Evolutionary conservation across 2,888 invertebrate genomes (phyloP), one percentile per base, ranked within the genome.

Genomic region (Xestoiulus laeticollis): DNA sequence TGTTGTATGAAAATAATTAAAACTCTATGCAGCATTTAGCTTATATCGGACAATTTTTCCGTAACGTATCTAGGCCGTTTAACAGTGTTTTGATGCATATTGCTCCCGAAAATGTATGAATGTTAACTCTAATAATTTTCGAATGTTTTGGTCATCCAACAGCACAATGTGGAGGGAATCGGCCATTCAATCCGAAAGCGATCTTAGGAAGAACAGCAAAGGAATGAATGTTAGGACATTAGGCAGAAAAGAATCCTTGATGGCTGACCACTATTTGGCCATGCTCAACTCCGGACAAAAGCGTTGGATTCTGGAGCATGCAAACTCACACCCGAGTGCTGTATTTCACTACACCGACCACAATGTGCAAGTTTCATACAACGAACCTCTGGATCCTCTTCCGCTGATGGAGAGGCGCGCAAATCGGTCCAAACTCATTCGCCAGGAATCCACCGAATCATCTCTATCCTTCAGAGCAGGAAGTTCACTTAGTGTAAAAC

Each of bases 191-290:
- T 68, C 68, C 22, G 68, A 68, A 68, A 68, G 10, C 22, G 68
- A 68, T 22, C 68, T 68, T 3, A 68, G 68, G 12, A 68, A 68
- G 68, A 68, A 68, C 26, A 26, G 12, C 22, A 68, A 68, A 22
- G 68, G 68, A 68, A 68, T 68, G 68, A 68, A 38, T 22, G 38
- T n/a, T 16, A 32, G 89, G 44, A 89, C 89, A 4, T 86, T 89
- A 59, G 89, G 89, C 16, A 59, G 88, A 33, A 88, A 88, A 22
- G 89, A 89, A 85, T 87, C 87, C 38, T 33, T 89, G 22, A 88
- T 89, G 88, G 89, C 87, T 1, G 89, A 87, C 3, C 87, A 89
- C 26, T 88, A 88, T 68, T 86, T 89, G 59, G 87, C 87, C 30
- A 88, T 88, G 86, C 85, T 89, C 2, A 89, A 89, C 85, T 33